phyloP scores from a whole-genome alignment of 2,888 invertebrate species.

The Plagodis dolabraria region DNA sequence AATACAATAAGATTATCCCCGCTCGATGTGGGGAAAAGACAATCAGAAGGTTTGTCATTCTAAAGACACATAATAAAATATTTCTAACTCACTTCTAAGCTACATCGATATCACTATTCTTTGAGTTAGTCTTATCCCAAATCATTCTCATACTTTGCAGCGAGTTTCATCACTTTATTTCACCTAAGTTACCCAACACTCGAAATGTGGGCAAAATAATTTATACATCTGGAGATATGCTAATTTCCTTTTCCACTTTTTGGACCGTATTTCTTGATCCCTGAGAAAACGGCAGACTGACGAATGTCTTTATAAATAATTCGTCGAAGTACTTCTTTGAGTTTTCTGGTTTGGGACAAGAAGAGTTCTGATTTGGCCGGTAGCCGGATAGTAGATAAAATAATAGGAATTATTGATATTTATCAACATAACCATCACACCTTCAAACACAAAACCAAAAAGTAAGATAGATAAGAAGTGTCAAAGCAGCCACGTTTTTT shows the following conservation, averaged over 20 bases:
- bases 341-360: constrained; percentile 20
- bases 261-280: constrained; percentile 41
- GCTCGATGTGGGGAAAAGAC: no score
- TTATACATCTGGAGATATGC: constrained; percentile 51
- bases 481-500: no score
- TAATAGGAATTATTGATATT: no score
- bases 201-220: constrained; percentile 46
- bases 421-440: no score
- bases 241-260: constrained; percentile 45
- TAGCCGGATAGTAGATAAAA: not conserved
- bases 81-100: no score
- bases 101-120: constrained; percentile 13
- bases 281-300: constrained; percentile 44
- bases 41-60: no score
- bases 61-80: no score
- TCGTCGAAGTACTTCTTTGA: constrained; percentile 45
- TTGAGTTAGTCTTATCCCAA: constrained; percentile 11
- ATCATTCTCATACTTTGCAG: constrained; percentile 23
- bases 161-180: constrained; percentile 31
- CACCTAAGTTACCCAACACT: constrained; percentile 32
- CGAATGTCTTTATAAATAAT: constrained; percentile 62
- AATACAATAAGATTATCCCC: no score
- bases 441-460: no score
- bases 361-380: constrained; percentile 1
- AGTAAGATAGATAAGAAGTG: no score